Percentiles rank a stretch among this genome's conserved stretches.
Conservation (phyloP, 2,113 vertebrate genomes). For the Anthoscopus minutus region DNA sequence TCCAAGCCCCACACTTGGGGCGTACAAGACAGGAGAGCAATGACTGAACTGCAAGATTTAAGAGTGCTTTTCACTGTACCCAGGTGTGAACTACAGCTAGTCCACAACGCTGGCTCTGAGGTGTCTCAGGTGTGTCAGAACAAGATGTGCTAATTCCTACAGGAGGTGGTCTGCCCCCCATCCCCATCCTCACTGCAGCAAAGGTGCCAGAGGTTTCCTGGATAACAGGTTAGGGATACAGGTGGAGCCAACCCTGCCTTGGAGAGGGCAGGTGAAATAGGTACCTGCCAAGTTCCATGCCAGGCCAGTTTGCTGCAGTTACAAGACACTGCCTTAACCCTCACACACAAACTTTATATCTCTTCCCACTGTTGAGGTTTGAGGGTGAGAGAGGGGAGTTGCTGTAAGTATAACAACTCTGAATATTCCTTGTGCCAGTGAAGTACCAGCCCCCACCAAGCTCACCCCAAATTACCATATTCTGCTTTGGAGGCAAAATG, state of each 20-base stretch:
- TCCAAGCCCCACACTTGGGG: neutral
- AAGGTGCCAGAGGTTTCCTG: neutral
- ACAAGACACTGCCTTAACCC: neutral
- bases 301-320: neutral
- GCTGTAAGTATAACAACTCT: neutral
- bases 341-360: neutral
- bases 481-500: neutral
- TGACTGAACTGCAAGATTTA: neutral
- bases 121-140: neutral
- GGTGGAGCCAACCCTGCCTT: neutral
- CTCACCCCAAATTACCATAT: neutral
- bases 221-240: neutral
- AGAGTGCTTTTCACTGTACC: neutral
- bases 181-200: neutral
- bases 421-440: neutral
- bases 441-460: neutral
- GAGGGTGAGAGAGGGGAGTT: neutral
- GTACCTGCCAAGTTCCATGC: neutral
- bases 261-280: neutral
- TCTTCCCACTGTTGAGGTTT: neutral
- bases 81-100: neutral
- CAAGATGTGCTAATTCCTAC: neutral
- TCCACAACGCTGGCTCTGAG: neutral
- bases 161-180: neutral
- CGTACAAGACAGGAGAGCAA: neutral